Percentiles rank a stretch among this genome's conserved stretches.
Conservation (phyloP, 2,113 vertebrate species). For the Lophotis ruficrista region DNA sequence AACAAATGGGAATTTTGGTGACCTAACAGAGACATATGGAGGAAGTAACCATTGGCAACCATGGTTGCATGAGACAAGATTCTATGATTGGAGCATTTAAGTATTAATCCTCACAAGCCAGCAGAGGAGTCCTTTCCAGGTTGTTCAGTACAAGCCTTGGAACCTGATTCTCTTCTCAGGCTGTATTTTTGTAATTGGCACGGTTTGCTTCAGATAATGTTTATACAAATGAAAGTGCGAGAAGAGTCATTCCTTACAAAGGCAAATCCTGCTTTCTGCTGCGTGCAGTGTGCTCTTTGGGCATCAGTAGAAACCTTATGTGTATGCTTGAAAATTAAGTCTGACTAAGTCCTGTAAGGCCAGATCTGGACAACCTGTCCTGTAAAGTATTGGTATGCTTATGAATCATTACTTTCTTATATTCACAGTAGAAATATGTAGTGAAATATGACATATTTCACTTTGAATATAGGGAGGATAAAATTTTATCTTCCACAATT, state of each 20-base stretch:
- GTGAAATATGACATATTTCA: not conserved
- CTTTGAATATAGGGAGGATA: not conserved
- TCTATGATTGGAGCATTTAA: conserved; percentile 8
- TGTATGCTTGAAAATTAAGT: not conserved
- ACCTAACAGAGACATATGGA: not conserved
- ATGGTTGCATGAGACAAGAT: not conserved
- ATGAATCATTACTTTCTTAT: not conserved
- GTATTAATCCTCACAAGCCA: not conserved
- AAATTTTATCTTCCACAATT: not conserved
- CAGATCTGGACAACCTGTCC: not conserved
- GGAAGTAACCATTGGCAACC: conserved; percentile 43
- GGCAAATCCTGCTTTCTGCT: not conserved
- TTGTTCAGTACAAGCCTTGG: not conserved
- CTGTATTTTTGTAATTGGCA: not conserved
- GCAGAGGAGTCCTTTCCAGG: not conserved
- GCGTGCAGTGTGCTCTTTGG: not conserved
- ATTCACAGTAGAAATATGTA: not conserved
- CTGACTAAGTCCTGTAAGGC: not conserved
- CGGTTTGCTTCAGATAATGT: not conserved
- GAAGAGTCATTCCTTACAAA: not conserved
- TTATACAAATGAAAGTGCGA: not conserved
- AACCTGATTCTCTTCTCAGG: not conserved
- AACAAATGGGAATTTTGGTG: conserved; percentile 50
- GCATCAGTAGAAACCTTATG: not conserved
- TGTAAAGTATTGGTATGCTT: not conserved